Conservation (phyloP, 2,888 invertebrate genomes). For the Halictus ligatus region DNA sequence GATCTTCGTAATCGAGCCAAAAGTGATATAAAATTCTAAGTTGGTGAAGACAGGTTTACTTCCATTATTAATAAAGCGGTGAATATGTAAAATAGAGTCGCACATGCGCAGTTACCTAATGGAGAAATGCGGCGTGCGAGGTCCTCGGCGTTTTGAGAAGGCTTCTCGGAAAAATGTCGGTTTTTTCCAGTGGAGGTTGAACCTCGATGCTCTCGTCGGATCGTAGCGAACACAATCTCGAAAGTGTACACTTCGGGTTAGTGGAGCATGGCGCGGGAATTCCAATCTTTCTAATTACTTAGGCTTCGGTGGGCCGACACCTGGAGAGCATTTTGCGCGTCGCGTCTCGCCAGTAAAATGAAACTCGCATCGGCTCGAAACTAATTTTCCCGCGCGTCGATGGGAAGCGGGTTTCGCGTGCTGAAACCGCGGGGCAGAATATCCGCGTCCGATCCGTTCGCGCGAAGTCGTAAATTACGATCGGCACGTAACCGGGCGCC, state of each 20-base stretch:
- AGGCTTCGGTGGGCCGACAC: neutral
- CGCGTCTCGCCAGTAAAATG: neutral
- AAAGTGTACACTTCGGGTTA: constrained; percentile 11
- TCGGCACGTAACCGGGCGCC: constrained; percentile 14
- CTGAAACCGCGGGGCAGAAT: too few species aligned
- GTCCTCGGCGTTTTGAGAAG: neutral
- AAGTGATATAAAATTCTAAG: too few species aligned
- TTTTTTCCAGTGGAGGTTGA: neutral
- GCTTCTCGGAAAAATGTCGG: neutral
- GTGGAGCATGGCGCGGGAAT: constrained; percentile 10
- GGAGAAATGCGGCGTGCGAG: neutral
- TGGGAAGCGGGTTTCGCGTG: constrained; percentile 23
- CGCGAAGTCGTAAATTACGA: constrained; percentile 27
- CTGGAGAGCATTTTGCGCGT: neutral
- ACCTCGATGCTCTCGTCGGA: neutral
- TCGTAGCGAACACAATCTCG: constrained; percentile 4
- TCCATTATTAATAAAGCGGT: neutral
- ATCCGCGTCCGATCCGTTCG: constrained; percentile 12
- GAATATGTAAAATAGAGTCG: neutral
- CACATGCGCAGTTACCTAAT: neutral
- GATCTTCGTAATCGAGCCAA: too few species aligned
- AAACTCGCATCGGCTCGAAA: neutral
- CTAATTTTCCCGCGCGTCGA: constrained; percentile 1
- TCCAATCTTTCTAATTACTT: constrained; percentile 20
- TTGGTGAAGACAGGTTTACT: too few species aligned